Evolutionary conservation across 1,140 invertebrate genomes (phyloP), one percentile per base, ranked within the genome.

Genomic region (Ooceraea biroi): DNA sequence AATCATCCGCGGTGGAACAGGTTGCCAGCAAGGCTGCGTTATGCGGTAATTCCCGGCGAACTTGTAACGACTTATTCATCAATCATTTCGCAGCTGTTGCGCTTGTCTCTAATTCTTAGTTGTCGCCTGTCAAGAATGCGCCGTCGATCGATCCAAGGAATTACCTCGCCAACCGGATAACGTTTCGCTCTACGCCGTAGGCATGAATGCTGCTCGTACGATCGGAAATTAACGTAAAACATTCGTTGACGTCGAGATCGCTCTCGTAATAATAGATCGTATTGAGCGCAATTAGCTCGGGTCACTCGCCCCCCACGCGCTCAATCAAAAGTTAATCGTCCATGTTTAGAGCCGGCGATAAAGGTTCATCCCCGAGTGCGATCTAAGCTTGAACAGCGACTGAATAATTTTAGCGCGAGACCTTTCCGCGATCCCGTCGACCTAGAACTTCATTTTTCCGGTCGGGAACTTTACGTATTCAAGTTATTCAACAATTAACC

Each of bases 61-160:
- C 57, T 19, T 77, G 22, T 22, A 66, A 44, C 73, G 44, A 77
- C 27, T 19, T 65, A n/a, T 77, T n/a, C 73, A 77, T 77, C 73
- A 66, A 77, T 77, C 73, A 77, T 77, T 77, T 66, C 27, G 60
- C 73, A 77, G 60, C 72, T 61, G 55, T 74, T 41, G 41, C 41
- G 57, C 27, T 77, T 65, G 65, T 77, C 44, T 77, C 73, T 52
- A 66, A 77, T 77, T 66, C 44, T 19, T 66, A 19, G n/a, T 41
- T 57, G 30, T 17, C 22, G 12, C 25, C 50, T 22, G 14, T 10
- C 14, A 19, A 19, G 1, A 30, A 22, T n/a, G 36, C 25, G 12
- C 1, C 27, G 17, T 5, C 60, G 44, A 65, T 76, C 65, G 58
- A 41, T 65, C 36, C 44, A 25, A 1, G 11, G 60, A 74, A 41